Evolutionary conservation across 2,888 invertebrate species (phyloP).

Genomic region (Timandra comae): DNA sequence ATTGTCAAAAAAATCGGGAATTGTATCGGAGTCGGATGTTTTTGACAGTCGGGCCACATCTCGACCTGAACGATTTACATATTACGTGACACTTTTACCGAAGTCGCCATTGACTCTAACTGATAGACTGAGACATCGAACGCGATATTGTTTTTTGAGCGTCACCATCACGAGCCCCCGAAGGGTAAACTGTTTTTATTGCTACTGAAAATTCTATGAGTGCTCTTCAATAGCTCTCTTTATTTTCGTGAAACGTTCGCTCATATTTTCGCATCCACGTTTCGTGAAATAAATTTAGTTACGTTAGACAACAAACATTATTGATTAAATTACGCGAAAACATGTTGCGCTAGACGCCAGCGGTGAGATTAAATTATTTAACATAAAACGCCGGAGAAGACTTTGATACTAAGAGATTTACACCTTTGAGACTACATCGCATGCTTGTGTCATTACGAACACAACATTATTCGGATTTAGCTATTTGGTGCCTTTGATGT

Average conservation of each 20-base stretch:
- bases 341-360: conserved; percentile 46
- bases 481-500: conserved; percentile 38
- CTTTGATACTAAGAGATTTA: conserved; percentile 51
- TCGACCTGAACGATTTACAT: conserved; percentile 74
- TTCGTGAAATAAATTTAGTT: conserved; percentile 36
- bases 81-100: conserved; percentile 73
- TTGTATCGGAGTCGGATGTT: conserved; percentile 56
- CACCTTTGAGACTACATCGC: conserved; percentile 37
- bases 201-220: conserved; percentile 57
- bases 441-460: conserved; percentile 40
- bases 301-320: conserved; percentile 42
- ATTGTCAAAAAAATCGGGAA: conserved; percentile 60
- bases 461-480: conserved; percentile 35
- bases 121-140: conserved; percentile 69
- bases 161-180: conserved; percentile 41
- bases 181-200: conserved; percentile 55
- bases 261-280: conserved; percentile 25
- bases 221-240: conserved; percentile 32
- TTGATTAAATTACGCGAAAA: conserved; percentile 58
- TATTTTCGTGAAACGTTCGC: conserved; percentile 23
- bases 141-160: conserved; percentile 68
- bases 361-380: conserved; percentile 58
- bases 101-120: conserved; percentile 65
- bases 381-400: conserved; percentile 46
- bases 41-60: conserved; percentile 73